Base-by-base conservation (phyloP, 2,113 vertebrate species). In the Plecotus auritus region DNA sequence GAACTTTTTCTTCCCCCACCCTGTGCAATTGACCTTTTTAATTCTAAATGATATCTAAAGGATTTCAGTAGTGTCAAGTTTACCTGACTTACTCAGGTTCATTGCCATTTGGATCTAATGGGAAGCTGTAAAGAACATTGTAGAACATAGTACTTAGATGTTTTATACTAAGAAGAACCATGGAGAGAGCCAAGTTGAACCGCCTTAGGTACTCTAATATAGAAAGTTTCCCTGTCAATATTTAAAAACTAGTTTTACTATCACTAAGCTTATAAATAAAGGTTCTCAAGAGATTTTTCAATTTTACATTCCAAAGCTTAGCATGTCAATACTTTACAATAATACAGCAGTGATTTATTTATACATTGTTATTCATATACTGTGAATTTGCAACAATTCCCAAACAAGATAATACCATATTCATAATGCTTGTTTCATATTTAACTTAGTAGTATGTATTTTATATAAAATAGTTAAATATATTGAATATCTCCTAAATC, bases 281-380 rank as follows among this genome's bases (percentile, higher is more conserved):
- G n/a, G 18, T 77, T 77, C 32, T 76, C 56, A 90, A 18, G 9
- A 82, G 59, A 23, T 37, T 85, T 86, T 87, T 78, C 9, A 10
- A 47, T 90, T 94, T 96, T 89, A 28, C 85, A 64, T 89, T 78
- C 91, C 35, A 90, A 83, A 76, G 26, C 67, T 89, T 54, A 92
- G n/a, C 12, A 86, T 69, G 28, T 91, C 76, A 90, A n/a, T 85
- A 51, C 5, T 73, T 87, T 77, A 74, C 3, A 23, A 4, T 77
- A 66, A 37, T 35, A n/a, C 1, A 88, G 2, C 76, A 64, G 35
- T 69, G 49, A 67, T 59, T 93, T 90, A 67, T 59, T 95, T 91
- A 12, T 49, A 54, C 28, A n/a, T 90, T 85, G 77, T 94, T 91
- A 80, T 91, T 93, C 35, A 94, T 42, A 2, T 49, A 26, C n/a